Conservation (phyloP, 2,888 invertebrate species). For the Trissolcus brochymenae region DNA sequence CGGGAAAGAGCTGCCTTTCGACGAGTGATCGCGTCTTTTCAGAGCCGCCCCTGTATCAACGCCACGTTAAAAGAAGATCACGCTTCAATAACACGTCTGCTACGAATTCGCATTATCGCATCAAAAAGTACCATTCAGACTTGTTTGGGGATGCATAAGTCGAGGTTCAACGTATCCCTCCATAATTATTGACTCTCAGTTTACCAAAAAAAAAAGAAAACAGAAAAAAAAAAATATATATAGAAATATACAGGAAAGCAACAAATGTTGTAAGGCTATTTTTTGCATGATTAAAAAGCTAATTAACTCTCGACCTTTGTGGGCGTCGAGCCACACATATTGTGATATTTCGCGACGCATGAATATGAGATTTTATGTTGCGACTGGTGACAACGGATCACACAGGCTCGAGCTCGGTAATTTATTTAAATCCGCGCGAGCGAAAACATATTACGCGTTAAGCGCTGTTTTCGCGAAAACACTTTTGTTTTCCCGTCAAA, state of each 20-base stretch:
- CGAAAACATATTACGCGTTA: conserved; percentile 47
- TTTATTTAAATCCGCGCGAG: conserved; percentile 49
- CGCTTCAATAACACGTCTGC: conserved; percentile 15
- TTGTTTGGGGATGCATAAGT: neutral
- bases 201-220: too few species aligned
- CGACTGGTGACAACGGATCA: conserved; percentile 40
- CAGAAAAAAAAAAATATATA: too few species aligned
- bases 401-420: conserved; percentile 21
- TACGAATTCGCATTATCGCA: conserved; percentile 9
- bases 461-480: conserved; percentile 47
- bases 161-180: neutral
- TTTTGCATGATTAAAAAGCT: conserved; percentile 19
- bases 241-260: too few species aligned
- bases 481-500: conserved; percentile 53
- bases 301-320: conserved; percentile 42
- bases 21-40: conserved; percentile 32
- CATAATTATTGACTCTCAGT: too few species aligned
- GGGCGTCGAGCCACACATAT: conserved; percentile 17
- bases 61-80: conserved; percentile 22
- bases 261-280: too few species aligned
- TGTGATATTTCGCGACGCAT: conserved; percentile 36
- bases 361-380: conserved; percentile 51
- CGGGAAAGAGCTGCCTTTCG: conserved; percentile 19
- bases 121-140: conserved; percentile 9
- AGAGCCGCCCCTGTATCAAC: conserved; percentile 19